Base-by-base conservation (phyloP, 2,797 vertebrate species). In the Schizopygopsis malacanthus region DNA sequence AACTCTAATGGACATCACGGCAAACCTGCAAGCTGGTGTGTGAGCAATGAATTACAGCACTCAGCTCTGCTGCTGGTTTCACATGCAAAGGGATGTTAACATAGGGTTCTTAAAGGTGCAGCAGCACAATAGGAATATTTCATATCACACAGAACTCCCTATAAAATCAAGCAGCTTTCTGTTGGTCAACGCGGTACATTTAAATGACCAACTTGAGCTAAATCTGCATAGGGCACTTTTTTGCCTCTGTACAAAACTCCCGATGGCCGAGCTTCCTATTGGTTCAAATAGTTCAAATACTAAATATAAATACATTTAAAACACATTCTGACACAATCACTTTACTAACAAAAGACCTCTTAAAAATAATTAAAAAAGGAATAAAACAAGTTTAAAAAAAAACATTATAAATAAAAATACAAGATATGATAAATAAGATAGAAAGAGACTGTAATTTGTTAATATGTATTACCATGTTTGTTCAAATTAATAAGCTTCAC, bases 11-110 rank as follows among this genome's bases (percentile, higher is more conserved):
- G 22, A 79, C 22, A 25, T 0, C 0, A 25, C 22, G 15, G 22
- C 4, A 59, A 59, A 41, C 37, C 22, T 79, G 76, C 76, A 43
- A 61, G 54, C 52, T 77, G 33, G 11, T 56, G 22, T 79, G 76
- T 59, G 22, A 41, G 37, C 52, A 59, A 41, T 78, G 20, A 77
- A 77, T 52, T 56, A 56, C 11, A 77, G 33, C 52, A 77, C 18
- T 13, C 33, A 59, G 76, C 20, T 59, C 54, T 41, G 75, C 33
- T 43, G 37, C 37, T 59, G 52, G 28, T 39, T 59, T 78, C 54
- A 43, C 76, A 43, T 41, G 37, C 22, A 61, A 54, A 8, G 1
- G 54, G 37, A 43, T 22, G 43, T 78, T 61, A 25, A 59, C 22
- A 39, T 59, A 78, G 8, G 37, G 22, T 2, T 39, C 52, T 59